Percentiles rank a stretch among this genome's conserved stretches.
phyloP scores from a whole-genome alignment of 2,797 vertebrate species.

The Sandelia bainsii region DNA sequence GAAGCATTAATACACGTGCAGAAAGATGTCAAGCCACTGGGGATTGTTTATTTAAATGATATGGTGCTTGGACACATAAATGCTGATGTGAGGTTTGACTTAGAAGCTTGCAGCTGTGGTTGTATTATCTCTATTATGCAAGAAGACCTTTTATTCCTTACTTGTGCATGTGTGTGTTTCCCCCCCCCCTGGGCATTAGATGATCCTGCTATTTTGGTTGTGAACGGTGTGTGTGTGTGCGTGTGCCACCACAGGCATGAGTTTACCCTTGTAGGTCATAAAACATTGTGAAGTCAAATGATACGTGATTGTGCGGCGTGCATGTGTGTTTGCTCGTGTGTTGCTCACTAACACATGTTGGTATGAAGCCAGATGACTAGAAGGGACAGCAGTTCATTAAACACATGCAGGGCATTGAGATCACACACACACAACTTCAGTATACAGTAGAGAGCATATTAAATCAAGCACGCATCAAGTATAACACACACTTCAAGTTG shows the following conservation, averaged over 20 bases:
- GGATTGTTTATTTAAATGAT: constrained; percentile 56
- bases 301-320: constrained; percentile 29
- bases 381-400: constrained; percentile 50
- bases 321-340: constrained; percentile 39
- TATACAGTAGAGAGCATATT: constrained; percentile 66
- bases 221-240: background rate
- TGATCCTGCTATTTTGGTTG: constrained; percentile 27
- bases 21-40: constrained; percentile 50
- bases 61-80: constrained; percentile 23
- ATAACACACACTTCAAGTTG: constrained; percentile 34
- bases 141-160: constrained; percentile 4
- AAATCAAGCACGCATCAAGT: constrained; percentile 59
- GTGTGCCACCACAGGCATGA: constrained; percentile 7
- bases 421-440: constrained; percentile 44
- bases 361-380: constrained; percentile 60
- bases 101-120: constrained; percentile 20
- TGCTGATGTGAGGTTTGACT: constrained; percentile 36
- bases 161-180: constrained; percentile 1
- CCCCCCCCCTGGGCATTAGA: constrained; percentile 12
- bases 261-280: constrained; percentile 38
- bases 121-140: constrained; percentile 14
- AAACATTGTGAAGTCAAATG: constrained; percentile 38
- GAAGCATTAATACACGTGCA: constrained; percentile 53
- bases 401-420: constrained; percentile 44
- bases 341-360: constrained; percentile 39